Evolutionary conservation across 1,140 invertebrate genomes (phyloP), one percentile per base, ranked within the genome.

Genomic region (Thalassaphorura encarpata): DNA sequence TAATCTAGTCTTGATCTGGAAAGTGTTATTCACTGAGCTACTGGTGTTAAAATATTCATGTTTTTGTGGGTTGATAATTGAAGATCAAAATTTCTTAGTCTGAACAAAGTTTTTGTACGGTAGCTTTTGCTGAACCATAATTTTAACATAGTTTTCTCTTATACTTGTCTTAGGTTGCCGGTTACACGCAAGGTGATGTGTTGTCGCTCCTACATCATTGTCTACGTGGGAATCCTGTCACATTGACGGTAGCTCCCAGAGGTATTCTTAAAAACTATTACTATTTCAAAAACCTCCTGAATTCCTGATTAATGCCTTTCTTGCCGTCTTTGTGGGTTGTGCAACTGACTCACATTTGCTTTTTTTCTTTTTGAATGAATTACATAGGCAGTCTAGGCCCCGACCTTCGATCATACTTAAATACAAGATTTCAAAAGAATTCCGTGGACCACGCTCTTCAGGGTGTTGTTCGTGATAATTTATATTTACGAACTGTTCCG

Each of bases 401-500:
- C 59, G 80, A 82, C 62, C 67, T 83, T n/a, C 69, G 79, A 19
- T 73, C 78, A 53, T 83, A 79, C 68, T 68, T 83, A 56, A 78
- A 77, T 61, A 75, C 75, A 26, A 66, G 80, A 56, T 83, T 83
- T 68, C 76, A 75, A 52, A 81, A 82, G 68, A 79, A 78, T 36
- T 80, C 78, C 16, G 69, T 78, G 3, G 81, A 83, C 69, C 80
- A 83, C 72, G 78, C 82, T 59, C 40, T 61, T 15, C 82, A 84
- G 66, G 80, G 80, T 60, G 80, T 78, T 1, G 83, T 84, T 53
- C 68, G 82, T 54, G 81, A 84, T 64, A 84, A 84, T 68, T 68
- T 84, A 23, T 84, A 84, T 68, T 70, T 80, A 58, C 70, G 81
- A 53, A 84, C 82, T 23, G 81, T 84, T 16, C 82, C 82, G 73